phyloP scores from a whole-genome alignment of 2,113 vertebrate species.

The Todiramphus saurophagus region DNA sequence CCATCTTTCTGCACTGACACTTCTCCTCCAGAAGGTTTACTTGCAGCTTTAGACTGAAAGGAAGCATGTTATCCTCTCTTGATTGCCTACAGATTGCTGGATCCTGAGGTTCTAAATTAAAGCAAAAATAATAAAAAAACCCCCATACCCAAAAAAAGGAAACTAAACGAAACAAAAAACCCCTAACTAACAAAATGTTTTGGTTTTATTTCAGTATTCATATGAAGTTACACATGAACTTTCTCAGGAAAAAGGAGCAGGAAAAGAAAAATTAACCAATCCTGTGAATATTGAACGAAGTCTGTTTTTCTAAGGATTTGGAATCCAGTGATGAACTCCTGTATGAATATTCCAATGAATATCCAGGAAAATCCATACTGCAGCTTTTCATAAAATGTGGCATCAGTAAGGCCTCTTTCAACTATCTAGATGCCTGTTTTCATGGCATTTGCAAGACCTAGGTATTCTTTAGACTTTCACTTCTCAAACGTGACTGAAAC shows the following conservation, averaged over 20 bases:
- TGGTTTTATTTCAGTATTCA: not conserved
- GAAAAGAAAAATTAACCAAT: not conserved
- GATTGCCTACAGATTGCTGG: conserved; percentile 79
- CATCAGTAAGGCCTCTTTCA: not conserved
- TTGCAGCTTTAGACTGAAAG: conserved; percentile 85
- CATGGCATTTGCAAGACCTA: not conserved
- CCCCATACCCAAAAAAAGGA: too few species aligned
- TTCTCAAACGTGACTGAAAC: not conserved
- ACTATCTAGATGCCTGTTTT: not conserved
- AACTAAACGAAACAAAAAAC: not conserved
- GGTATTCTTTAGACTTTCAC: not conserved
- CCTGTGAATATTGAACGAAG: not conserved
- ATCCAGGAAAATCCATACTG: not conserved
- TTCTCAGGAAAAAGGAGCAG: not conserved
- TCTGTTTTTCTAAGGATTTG: not conserved
- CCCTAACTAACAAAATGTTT: not conserved
- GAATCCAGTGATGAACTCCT: not conserved
- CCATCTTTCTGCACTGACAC: not conserved
- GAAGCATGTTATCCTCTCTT: conserved; percentile 78
- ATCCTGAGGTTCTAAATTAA: conserved; percentile 78
- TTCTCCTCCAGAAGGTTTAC: not conserved
- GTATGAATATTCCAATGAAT: not conserved
- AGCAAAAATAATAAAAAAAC: not conserved
- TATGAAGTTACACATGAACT: not conserved
- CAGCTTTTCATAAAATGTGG: not conserved